Evolutionary conservation across 2,113 vertebrate genomes (phyloP), one percentile per base, ranked within the genome.

Genomic region (Aythya baeri): DNA sequence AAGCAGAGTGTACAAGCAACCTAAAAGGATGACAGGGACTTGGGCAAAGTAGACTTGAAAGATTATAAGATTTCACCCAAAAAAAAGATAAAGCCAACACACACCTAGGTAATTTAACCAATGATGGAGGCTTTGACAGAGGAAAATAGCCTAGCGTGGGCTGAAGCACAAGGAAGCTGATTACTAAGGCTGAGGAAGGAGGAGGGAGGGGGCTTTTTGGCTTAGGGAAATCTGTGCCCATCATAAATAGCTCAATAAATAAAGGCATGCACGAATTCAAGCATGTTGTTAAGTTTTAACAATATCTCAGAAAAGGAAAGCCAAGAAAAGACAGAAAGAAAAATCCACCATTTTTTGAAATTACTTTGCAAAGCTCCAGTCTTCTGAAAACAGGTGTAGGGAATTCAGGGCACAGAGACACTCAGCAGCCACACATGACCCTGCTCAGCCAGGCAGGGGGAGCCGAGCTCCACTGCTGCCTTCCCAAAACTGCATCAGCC

Each of bases 141-240:
- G 88, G 85, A 95, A 96, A 96, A 97, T 94, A 94, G 93, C 83
- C 83, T 92, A 93, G 94, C n/a, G 86, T 94, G 86, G 96, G 96
- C 86, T 96, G 90, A 38, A 96, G 77, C 79, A 84, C 94, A 96
- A 93, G 88, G 83, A 95, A 96, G 62, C 92, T 92, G 79, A 95
- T 96, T 96, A 86, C 92, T 96, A 96, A 96, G 76, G 79, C 85
- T 96, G 92, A 32, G 73, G 71, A 96, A 95, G 96, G 94, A 92
- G 94, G 93, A 95, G 93, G 90, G 92, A 93, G 88, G 93, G 85
- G 94, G 93, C 44, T 94, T 96, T 93, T 86, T 96, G 95, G 94
- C 93, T 96, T 96, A 88, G 83, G 92, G 77, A 95, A 96, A 84
- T 91, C 86, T 97, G 70, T 92, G 94, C 93, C 92, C 88, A 88